Evolutionary conservation across 1,140 invertebrate species (phyloP), one percentile per base, ranked within the genome.

Genomic region (Pectinophora gossypiella): DNA sequence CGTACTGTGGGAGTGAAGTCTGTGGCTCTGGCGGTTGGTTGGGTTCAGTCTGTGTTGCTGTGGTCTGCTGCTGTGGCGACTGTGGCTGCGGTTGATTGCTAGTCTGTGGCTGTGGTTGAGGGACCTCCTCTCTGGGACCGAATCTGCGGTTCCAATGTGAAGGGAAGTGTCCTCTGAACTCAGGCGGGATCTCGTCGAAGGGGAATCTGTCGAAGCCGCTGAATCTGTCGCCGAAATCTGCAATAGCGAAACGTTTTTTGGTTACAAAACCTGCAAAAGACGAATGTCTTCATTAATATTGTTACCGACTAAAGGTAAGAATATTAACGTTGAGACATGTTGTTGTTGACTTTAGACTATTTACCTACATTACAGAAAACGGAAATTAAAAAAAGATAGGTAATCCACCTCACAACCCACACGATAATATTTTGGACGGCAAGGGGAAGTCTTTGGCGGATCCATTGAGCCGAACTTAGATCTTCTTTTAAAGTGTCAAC

Each of bases 1-100:
- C 91, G 90, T 93, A 91, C 59, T 95, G 93, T 49, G 91, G 91
- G 12, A 94, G 81, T 27, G 59, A 65, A 9, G 63, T 61, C 21
- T 74, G 72, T 40, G 38, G 38, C 5, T 5, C 35, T 73, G 64
- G 18, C 68, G 54, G 23, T n/a, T 72, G 65, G 56, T 64, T 62
- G 49, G 68, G 64, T 51, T 82, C 76, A 22, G 90, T 90, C 76
- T 90, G 89, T 57, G 89, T 90, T 43, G 89, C 83, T 35, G 61
- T 76, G 44, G 81, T 89, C 36, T 77, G 72, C 32, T 81, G 78
- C 54, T 70, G 74, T 1, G 76, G 72, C 4, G 56, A 12, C 27
- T 54, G 48, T 16, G 67, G 66, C 18, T 73, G 73, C 13, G 68
- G 58, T 5, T 69, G 55, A 21, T 67, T 44, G 27, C 50, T 22